phyloP scores from a whole-genome alignment of 2,888 invertebrate genomes.

The Nebria brevicollis region DNA sequence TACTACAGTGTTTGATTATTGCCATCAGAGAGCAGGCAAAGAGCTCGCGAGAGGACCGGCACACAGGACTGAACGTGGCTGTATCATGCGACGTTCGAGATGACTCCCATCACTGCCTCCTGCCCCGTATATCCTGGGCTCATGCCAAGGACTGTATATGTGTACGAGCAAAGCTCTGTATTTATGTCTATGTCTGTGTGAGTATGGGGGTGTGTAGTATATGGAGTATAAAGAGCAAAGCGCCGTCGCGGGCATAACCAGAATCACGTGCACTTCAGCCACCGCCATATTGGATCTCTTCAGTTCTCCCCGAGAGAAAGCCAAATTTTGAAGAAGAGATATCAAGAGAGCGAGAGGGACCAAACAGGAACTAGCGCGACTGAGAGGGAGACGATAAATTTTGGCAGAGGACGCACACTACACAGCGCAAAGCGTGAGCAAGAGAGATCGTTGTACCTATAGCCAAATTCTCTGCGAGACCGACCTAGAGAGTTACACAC shows the following conservation, averaged over 20 bases:
- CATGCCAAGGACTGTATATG: background rate
- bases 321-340: background rate
- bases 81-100: constrained; percentile 22
- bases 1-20: constrained; percentile 15
- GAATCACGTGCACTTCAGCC: constrained; percentile 49
- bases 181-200: background rate
- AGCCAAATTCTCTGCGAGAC: too few relatives aligned
- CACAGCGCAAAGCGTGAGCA: too few relatives aligned
- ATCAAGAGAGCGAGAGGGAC: background rate
- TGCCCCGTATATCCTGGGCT: background rate
- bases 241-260: constrained; percentile 59
- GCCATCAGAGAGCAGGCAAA: background rate
- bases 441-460: too few relatives aligned
- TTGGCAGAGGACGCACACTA: too few relatives aligned
- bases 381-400: too few relatives aligned
- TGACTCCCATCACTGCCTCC: constrained; percentile 10
- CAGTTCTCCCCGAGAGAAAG: constrained; percentile 41
- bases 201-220: constrained; percentile 17
- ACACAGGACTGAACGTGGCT: constrained; percentile 21
- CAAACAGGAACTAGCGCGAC: too few relatives aligned
- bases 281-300: constrained; percentile 62
- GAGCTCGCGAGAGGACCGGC: background rate
- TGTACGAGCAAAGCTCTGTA: background rate
- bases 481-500: too few relatives aligned
- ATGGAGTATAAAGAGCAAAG: constrained; percentile 42